phyloP scores from a whole-genome alignment of 2,113 vertebrate species.

The Phyllostomus discolor region DNA sequence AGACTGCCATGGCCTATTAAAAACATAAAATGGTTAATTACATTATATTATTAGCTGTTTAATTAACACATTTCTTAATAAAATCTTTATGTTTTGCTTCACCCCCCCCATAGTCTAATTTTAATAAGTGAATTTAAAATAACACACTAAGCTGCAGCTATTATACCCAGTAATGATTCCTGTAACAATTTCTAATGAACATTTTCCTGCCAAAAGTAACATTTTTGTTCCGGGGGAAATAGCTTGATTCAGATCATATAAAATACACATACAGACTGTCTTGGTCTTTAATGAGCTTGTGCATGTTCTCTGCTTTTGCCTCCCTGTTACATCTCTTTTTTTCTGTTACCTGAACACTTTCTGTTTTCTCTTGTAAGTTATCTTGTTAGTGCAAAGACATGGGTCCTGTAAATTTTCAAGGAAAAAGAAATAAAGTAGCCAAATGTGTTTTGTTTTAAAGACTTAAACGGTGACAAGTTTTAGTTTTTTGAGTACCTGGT shows the following conservation, averaged over 20 bases:
- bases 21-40: conserved; percentile 23
- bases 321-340: background rate
- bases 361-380: background rate
- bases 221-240: background rate
- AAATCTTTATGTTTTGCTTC: background rate
- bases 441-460: conserved; percentile 15
- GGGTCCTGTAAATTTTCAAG: conserved; percentile 18
- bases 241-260: background rate
- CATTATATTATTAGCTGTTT: conserved; percentile 37
- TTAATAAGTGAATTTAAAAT: conserved; percentile 61
- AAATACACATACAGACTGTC: background rate
- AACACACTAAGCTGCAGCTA: background rate
- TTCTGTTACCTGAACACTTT: background rate
- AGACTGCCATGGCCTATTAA: background rate
- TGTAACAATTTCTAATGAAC: conserved; percentile 21
- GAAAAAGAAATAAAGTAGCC: background rate
- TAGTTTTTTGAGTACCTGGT: background rate
- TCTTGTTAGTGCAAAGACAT: background rate
- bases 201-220: background rate
- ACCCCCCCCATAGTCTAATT: conserved; percentile 26
- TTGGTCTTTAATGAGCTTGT: background rate
- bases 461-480: background rate
- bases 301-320: background rate
- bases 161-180: background rate
- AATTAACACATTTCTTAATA: conserved; percentile 45